Evolutionary conservation across 2,888 invertebrate genomes (phyloP).

Genomic region (Nineta flava): DNA sequence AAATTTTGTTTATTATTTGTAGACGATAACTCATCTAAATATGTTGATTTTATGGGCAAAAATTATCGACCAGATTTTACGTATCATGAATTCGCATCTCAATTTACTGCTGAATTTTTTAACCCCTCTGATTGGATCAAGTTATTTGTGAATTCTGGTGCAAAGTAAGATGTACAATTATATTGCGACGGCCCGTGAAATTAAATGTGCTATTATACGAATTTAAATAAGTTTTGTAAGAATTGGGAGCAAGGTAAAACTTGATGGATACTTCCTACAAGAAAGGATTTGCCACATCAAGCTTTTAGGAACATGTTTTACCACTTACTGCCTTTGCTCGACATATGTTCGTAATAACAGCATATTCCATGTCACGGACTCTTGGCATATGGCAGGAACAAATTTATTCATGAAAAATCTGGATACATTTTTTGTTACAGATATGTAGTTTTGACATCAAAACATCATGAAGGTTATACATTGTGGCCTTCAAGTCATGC

Average conservation of each 20-base stretch:
- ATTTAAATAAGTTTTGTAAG: no score
- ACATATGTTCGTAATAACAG: no score
- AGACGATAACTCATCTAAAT: background rate
- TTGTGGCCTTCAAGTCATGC: slow-evolving; percentile 66
- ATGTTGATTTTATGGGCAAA: slow-evolving; percentile 52
- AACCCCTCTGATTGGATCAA: slow-evolving; percentile 71
- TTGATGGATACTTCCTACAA: no score
- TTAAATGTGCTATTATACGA: background rate
- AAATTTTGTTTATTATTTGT: no score
- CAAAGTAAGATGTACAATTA: slow-evolving; percentile 47
- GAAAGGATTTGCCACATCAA: no score
- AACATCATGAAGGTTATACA: slow-evolving; percentile 78
- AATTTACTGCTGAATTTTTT: slow-evolving; percentile 83
- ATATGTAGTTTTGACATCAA: slow-evolving; percentile 70
- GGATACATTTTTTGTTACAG: slow-evolving; percentile 24
- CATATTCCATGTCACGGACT: no score
- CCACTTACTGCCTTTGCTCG: no score
- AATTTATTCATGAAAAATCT: no score
- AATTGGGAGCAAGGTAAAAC: no score
- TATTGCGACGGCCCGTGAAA: background rate
- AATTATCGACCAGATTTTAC: slow-evolving; percentile 74
- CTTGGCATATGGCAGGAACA: no score
- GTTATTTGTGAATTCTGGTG: slow-evolving; percentile 70
- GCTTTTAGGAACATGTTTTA: no score
- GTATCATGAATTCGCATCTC: slow-evolving; percentile 81